Base-by-base conservation (phyloP, 2,888 invertebrate species). In the Erannis defoliaria region DNA sequence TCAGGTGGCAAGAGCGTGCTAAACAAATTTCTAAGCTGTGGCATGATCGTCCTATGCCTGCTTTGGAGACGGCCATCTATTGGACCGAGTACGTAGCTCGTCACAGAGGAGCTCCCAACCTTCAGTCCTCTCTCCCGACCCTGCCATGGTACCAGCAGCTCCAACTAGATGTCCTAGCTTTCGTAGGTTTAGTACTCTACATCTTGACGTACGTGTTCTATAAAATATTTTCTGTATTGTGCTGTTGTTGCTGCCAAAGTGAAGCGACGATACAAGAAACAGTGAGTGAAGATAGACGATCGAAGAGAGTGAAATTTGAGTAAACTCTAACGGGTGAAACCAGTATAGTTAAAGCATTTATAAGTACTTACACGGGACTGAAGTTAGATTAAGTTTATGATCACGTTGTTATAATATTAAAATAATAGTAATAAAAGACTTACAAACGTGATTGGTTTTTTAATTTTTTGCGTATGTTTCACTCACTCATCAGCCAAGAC, bases 11-110 rank as follows among this genome's bases (percentile, higher is more conserved):
- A 72, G 79, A 86, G 10, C 85, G 85, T 16, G 93, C 94, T 0
- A 81, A 82, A 57, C 72, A 84, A 23, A 78, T 94, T 0, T 93
- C 94, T 0, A 81, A 86, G 59, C 73, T 93, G 19, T 94, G 94
- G 87, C 93, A 94, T 60, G 91, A 94, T 66, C 92, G 94, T 0
- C 87, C 93, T 33, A 87, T 89, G 71, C 86, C 93, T 4, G 93
- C 94, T 0, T 66, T 94, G 48, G 92, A 94, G 60, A 91, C 86
- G 23, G 94, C 94, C 58, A 84, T 94, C 74, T 94, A 94, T 82
- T 94, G 94, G 91, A 91, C 93, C 12, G 94, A 95, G 69, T 94
- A 94, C 73, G 91, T 94, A 65, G 85, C 94, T 26, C 77, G 92
- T 21, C 88, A 93, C 61, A 81, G 80, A 19, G 93, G 93, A 1